phyloP scores from a whole-genome alignment of 2,888 invertebrate genomes.

The Acanthosepion lycidas region DNA sequence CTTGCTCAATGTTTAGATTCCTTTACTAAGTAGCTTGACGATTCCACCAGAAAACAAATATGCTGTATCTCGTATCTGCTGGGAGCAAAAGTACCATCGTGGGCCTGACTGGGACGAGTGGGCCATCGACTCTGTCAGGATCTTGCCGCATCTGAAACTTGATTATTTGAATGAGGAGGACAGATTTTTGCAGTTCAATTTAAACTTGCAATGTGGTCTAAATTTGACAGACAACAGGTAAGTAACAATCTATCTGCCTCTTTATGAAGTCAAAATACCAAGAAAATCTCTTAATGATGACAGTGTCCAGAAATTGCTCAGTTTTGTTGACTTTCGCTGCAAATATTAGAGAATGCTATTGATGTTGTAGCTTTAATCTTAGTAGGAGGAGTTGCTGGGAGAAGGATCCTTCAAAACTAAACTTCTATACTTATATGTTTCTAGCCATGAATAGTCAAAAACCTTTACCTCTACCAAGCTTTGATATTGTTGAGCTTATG shows the following conservation, averaged over 20 bases:
- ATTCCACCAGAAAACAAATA: constrained; percentile 60
- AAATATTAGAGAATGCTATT: no score
- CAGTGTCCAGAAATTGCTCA: no score
- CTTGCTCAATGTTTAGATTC: constrained; percentile 39
- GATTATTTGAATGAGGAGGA: constrained; percentile 52
- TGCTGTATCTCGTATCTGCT: constrained; percentile 67
- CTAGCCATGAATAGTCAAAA: no score
- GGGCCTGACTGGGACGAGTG: constrained; percentile 69
- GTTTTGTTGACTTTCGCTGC: no score
- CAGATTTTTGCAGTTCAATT: constrained; percentile 67
- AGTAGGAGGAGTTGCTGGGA: no score
- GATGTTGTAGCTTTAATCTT: no score
- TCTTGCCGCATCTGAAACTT: constrained; percentile 67
- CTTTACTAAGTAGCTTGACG: constrained; percentile 65
- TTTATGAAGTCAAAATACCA: neutral
- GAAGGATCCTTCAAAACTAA: no score
- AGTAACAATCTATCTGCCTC: constrained; percentile 23
- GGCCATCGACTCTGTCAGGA: constrained; percentile 70
- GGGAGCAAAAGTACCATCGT: constrained; percentile 71
- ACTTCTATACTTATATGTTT: no score
- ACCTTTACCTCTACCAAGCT: no score
- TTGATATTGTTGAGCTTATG: no score
- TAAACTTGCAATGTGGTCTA: constrained; percentile 70
- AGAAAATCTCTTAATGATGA: no score
- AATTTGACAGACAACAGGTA: constrained; percentile 59